These are phyloP conservation scores for Macropis europaea DNA, from an alignment of 2,888 invertebrate species.

Conservation along the genomic window DNA sequence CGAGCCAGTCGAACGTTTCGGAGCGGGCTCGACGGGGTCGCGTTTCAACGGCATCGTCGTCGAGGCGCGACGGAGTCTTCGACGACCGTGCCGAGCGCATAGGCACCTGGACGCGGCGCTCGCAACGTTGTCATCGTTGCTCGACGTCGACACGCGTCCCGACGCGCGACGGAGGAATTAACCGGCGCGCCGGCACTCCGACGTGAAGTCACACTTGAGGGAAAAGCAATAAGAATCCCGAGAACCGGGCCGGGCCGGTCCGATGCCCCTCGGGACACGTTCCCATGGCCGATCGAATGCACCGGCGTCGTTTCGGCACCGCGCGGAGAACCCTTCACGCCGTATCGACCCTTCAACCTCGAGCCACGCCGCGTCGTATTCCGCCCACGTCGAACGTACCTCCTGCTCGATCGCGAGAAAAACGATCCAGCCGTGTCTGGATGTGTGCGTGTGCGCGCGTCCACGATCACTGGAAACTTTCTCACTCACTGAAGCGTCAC, in stretches of 20 bases:
- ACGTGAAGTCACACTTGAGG: too few species aligned
- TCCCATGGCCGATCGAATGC: slow-evolving; percentile 18
- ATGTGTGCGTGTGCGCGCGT: not conserved
- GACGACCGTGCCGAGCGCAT: too few species aligned
- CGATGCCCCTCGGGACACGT: not conserved
- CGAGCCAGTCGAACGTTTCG: not conserved
- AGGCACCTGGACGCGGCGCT: too few species aligned
- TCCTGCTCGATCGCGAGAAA: not conserved
- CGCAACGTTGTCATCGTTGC: too few species aligned
- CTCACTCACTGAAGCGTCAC: slow-evolving; percentile 48
- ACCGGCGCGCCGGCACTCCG: too few species aligned
- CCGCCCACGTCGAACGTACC: slow-evolving; percentile 45
- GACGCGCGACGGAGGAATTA: too few species aligned
- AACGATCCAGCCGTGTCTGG: not conserved
- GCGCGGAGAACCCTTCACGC: slow-evolving; percentile 41
- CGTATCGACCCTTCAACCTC: slow-evolving; percentile 58
- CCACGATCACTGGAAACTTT: slow-evolving; percentile 39
- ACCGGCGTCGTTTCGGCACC: slow-evolving; percentile 48
- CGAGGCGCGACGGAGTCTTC: too few species aligned
- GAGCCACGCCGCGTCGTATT: slow-evolving; percentile 50
- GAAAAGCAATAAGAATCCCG: not conserved
- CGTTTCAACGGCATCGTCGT: too few species aligned
- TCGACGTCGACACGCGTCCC: too few species aligned
- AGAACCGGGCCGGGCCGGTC: not conserved
- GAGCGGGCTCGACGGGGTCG: too few species aligned